Base-by-base conservation (phyloP, 2,113 vertebrate species). In the Pterocles gutturalis region DNA sequence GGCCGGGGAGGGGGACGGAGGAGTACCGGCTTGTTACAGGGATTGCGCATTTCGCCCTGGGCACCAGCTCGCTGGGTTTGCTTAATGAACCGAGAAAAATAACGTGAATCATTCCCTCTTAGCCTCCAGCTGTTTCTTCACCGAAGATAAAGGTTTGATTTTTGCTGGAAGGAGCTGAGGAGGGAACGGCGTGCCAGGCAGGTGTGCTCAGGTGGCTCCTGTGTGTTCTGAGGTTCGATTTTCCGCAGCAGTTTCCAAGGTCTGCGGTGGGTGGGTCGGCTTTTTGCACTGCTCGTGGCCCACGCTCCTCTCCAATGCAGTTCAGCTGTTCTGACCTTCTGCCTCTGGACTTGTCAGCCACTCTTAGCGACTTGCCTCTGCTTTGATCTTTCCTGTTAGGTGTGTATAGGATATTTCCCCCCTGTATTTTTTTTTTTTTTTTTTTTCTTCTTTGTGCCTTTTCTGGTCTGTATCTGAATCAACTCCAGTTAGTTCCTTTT, bases 11-110 rank as follows among this genome's bases (percentile, higher is more conserved):
- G 90, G 95, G 93, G 13, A 46, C 19, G 34, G 94, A 91, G 89
- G 46, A 94, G 91, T 77, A 93, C 3, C 77, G 65, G 86, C 88
- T 94, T 88, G 85, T 88, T 55, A 14, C 46, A 78, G 83, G 67
- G 78, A 10, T 92, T 93, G 71, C 90, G 7, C 29, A 2, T 36
- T 84, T 77, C 79, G 84, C 94, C 72, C 3, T 19, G 91, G 87
- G 94, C 93, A 57, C 21, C 55, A 19, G 24, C 48, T 71, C n/a
- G 81, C 54, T 66, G 43, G 4, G 14, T 76, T 57, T 83, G 76
- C 88, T 48, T 48, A 46, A 55, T 7, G 48, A 60, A 18, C 62
- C 41, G 45, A 53, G 61, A 28, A 73, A 19, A 61, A 65, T n/a
- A 26, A 58, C 85, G 26, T 96, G 93, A 96, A 41, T 97, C 96